phyloP scores from a whole-genome alignment of 2,888 invertebrate species.

The Spodoptera exigua region DNA sequence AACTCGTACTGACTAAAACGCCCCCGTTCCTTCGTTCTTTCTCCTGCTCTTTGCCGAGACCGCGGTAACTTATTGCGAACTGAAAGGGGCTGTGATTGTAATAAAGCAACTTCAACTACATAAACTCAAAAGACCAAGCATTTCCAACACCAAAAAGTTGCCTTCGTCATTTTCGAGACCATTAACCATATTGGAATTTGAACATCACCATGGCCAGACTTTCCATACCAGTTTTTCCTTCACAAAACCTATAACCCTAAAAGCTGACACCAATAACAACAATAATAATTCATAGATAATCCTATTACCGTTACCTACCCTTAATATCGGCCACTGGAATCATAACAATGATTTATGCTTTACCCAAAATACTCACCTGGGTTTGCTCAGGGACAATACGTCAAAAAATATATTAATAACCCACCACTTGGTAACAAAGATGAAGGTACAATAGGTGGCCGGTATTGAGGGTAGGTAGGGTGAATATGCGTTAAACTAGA shows the following conservation, averaged over 20 bases:
- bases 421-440: slow-evolving; percentile 60
- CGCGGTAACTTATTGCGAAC: too few relatives aligned
- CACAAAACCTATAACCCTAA: slow-evolving; percentile 15
- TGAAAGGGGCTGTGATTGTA: too few relatives aligned
- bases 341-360: slow-evolving; percentile 54
- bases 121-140: too few relatives aligned
- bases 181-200: too few relatives aligned
- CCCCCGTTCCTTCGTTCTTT: too few relatives aligned
- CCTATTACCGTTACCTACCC: slow-evolving; percentile 28
- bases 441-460: slow-evolving; percentile 65
- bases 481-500: not conserved
- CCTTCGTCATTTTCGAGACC: too few relatives aligned
- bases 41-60: too few relatives aligned
- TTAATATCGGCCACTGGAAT: slow-evolving; percentile 54
- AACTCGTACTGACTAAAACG: too few relatives aligned
- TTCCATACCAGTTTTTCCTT: slow-evolving; percentile 3
- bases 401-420: slow-evolving; percentile 67
- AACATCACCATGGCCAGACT: not conserved
- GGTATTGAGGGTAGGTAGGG: slow-evolving; percentile 55
- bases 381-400: slow-evolving; percentile 56
- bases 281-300: slow-evolving; percentile 57
- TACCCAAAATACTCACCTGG: slow-evolving; percentile 46
- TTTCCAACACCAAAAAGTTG: too few relatives aligned
- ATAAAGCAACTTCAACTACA: too few relatives aligned
- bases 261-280: slow-evolving; percentile 38